These are phyloP conservation scores for Catamblyrhynchus diadema DNA, from an alignment of 2,797 vertebrate species.

Conservation along the genomic window DNA sequence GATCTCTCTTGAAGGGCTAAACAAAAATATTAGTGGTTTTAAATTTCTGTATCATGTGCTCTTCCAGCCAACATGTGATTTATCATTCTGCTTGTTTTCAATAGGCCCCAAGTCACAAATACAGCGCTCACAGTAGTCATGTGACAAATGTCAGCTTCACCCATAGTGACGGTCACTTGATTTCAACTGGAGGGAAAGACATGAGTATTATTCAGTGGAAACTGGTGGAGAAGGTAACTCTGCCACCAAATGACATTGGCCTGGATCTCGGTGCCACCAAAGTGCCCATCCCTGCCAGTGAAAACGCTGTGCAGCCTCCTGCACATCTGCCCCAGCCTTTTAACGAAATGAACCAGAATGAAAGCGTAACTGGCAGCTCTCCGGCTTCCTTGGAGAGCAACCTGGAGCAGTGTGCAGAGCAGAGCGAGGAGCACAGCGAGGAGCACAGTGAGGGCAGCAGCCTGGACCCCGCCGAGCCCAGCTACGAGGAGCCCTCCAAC, in stretches of 20 bases:
- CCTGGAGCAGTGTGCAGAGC: constrained; percentile 63
- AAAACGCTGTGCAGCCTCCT: constrained; percentile 47
- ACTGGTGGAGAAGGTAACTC: constrained; percentile 85
- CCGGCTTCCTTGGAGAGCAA: constrained; percentile 71
- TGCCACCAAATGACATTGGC: constrained; percentile 75
- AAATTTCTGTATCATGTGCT: accelerated
- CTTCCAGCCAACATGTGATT: not conserved
- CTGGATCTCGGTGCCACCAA: constrained; percentile 64
- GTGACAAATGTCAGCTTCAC: constrained; percentile 98
- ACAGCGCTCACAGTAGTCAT: constrained; percentile 96
- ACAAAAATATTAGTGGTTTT: not conserved
- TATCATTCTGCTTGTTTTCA: constrained; percentile 26
- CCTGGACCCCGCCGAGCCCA: constrained; percentile 58
- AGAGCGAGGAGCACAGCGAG: constrained; percentile 67
- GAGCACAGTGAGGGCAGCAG: constrained; percentile 73
- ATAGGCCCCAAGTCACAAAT: constrained; percentile 95
- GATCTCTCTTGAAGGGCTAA: not conserved
- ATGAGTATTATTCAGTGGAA: constrained; percentile 98
- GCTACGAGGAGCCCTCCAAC: constrained; percentile 54
- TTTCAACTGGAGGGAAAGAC: constrained; percentile 97
- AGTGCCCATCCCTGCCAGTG: constrained; percentile 57
- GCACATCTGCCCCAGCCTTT: constrained; percentile 47
- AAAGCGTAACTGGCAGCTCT: constrained; percentile 67
- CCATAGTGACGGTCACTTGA: constrained; percentile 87
- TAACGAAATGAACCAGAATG: constrained; percentile 46